Conservation (phyloP, 2,113 vertebrate species). For the Pardalotus punctatus region DNA sequence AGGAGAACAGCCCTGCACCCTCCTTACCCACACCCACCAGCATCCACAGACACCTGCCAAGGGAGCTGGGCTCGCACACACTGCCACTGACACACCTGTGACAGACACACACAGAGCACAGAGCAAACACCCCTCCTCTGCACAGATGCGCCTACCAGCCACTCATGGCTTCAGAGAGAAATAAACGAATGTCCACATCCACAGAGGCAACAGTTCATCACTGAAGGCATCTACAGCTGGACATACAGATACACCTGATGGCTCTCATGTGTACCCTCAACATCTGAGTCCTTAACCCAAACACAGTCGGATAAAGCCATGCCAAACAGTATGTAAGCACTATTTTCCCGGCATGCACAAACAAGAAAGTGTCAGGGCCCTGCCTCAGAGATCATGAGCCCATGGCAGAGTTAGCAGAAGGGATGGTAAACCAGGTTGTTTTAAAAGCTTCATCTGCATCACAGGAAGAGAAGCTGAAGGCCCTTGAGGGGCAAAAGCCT, state of each 20-base stretch:
- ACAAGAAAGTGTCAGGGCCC: background rate
- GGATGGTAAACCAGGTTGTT: background rate
- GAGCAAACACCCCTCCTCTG: background rate
- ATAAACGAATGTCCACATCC: accelerated
- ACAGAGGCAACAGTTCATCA: background rate
- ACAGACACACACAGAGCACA: background rate
- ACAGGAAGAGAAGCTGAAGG: background rate
- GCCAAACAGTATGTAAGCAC: accelerated
- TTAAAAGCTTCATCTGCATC: background rate
- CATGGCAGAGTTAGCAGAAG: background rate
- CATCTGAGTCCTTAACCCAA: background rate
- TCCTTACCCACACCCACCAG: background rate
- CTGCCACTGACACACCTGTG: background rate
- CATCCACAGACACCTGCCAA: background rate
- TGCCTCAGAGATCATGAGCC: background rate
- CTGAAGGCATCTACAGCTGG: background rate
- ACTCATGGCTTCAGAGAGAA: background rate
- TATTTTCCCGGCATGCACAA: background rate
- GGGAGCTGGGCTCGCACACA: accelerated
- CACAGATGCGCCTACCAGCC: background rate
- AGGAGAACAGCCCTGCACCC: background rate
- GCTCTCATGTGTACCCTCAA: background rate
- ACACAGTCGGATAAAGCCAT: background rate
- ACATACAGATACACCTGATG: background rate
- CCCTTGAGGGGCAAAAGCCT: background rate